Evolutionary conservation across 2,797 vertebrate genomes (phyloP), one percentile per base, ranked within the genome.

Genomic region (Linurgus olivaceus): DNA sequence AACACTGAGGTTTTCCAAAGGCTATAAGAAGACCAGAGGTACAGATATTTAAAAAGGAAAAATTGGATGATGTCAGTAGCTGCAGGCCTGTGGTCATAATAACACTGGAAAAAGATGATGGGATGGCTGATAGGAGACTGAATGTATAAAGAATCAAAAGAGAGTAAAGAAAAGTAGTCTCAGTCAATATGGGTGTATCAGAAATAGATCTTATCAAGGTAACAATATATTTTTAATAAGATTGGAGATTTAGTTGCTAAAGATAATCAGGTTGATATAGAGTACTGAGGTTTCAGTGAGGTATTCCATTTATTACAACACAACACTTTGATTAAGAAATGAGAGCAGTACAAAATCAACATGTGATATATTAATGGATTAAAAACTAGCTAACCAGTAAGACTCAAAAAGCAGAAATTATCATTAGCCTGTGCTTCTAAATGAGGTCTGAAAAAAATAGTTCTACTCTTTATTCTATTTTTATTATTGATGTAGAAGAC

Each of bases 161-260:
- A 78, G 47, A 86, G 59, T 65, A 74, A 88, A 93, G 93, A 86
- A 82, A 29, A 1, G 19, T 90, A 44, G 38, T 81, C 73, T 94
- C 52, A 86, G 76, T 93, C 90, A 95, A 94, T 93, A 84, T 25
- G 35, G 40, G 7, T 93, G 44, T 77, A 86, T 84, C 71, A 94
- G 82, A 94, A 95, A 86, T 90, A 95, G 86, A 94, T 93, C 37
- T 84, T 95, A 93, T 95, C 90, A 92, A 86, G 58, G 44, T 94
- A 94, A 94, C 73, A 93, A 95, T 96, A 94, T 95, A 81, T 86
- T 94, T 94, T 95, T 95, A 96, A 96, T 94, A 96, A 88, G 94
- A 94, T 93, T 94, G 95, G 79, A 91, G 78, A 81, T 94, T 90
- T 90, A 20, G 51, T 90, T 90, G 54, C 47, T 81, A 62, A 91